Evolutionary conservation across 2,888 invertebrate species (phyloP), one percentile per base, ranked within the genome.

Genomic region (Apodemia hepburni): DNA sequence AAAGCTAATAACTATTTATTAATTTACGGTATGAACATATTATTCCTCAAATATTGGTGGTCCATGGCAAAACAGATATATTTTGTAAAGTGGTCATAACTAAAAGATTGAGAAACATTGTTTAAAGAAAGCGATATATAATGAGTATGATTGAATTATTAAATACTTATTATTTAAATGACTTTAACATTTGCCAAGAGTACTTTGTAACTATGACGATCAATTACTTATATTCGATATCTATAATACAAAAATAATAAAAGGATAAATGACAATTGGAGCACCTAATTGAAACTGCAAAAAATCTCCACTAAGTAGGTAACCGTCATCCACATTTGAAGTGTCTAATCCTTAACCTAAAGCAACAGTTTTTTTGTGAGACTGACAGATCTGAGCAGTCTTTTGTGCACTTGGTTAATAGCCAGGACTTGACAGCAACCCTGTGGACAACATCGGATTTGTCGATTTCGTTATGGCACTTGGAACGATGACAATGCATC

Each of bases 341-440:
- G 81, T 80, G 81, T 78, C 80, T 79, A 82, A 87, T 83, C 82
- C 73, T 65, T 69, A 54, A 72, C 73, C 79, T 84, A 82, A 84
- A 83, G 77, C 73, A 69, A 64, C 71, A 70, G 70, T 72, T 63
- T 42, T 22, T 69, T 76, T 82, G 87, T 85, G 83, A 80, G 82
- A 83, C 72, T 89, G 90, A 89, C 90, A 82, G 81, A 85, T 88
- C 86, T 84, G 57, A 57, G 79, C 79, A 73, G 75, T 65, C 73
- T 77, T 83, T 85, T 85, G 82, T 85, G 67, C 65, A 35, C 59
- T 38, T 59, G 38, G 61, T 62, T 49, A 58, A 59, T 64, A 67
- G 64, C 60, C n/a, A 57, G 29, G 27, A 57, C 47, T 47, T n/a
- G 47, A 47, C 17, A 17, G 47, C 47, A n/a, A 29, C 47, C 47